phyloP scores from a whole-genome alignment of 2,888 invertebrate genomes.

The Nomada hirtipes region DNA sequence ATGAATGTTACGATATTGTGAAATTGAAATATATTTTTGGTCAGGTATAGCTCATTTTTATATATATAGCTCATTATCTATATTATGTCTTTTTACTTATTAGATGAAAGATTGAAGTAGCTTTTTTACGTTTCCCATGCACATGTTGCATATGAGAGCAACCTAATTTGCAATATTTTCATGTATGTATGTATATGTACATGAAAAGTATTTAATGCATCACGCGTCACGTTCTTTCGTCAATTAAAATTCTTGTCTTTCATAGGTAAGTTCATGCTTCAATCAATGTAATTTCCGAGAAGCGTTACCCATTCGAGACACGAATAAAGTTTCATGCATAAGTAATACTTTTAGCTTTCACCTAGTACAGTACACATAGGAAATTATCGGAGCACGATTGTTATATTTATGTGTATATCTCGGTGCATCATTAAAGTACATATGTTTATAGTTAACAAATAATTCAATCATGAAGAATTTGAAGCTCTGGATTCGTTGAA shows the following conservation, averaged over 20 bases:
- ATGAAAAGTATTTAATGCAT: too few relatives aligned
- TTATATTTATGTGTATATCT: background rate
- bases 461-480: conserved; percentile 17
- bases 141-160: too few relatives aligned
- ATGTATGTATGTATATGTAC: too few relatives aligned
- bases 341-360: background rate
- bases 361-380: background rate
- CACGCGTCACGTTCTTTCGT: background rate
- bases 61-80: background rate
- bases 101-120: background rate
- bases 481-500: background rate
- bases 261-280: background rate
- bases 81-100: background rate
- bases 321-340: background rate
- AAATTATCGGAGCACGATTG: background rate
- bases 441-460: background rate
- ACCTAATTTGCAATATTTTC: too few relatives aligned
- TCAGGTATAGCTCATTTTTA: conserved; percentile 1
- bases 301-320: background rate
- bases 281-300: background rate
- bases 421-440: background rate
- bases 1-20: conserved; percentile 41
- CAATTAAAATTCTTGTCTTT: background rate
- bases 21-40: background rate
- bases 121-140: background rate